phyloP scores from a whole-genome alignment of 2,113 vertebrate species.

The cattle (Bos taurus) region ARS-UCD2.0 NC_037346.1:15575501-15576000 shows the following conservation, averaged over 20 bases:
- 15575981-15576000: background rate
- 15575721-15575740: background rate
- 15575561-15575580: background rate
- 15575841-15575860: background rate
- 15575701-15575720: background rate
- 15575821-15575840: background rate
- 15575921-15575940: background rate
- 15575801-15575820: background rate
- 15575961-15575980: background rate
- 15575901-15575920: background rate
- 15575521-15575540: background rate
- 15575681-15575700: background rate
- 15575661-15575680: background rate
- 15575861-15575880: background rate
- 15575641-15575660: background rate
- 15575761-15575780: background rate
- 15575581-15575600: background rate
- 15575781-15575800: background rate
- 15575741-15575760: background rate
- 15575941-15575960: background rate
- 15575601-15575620: background rate
- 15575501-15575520: background rate
- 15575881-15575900: background rate
- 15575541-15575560: background rate
- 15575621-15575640: background rate